Evolutionary conservation across 2,888 invertebrate species (phyloP), one percentile per base, ranked within the genome.

Genomic region (Dichetophora obliterata): DNA sequence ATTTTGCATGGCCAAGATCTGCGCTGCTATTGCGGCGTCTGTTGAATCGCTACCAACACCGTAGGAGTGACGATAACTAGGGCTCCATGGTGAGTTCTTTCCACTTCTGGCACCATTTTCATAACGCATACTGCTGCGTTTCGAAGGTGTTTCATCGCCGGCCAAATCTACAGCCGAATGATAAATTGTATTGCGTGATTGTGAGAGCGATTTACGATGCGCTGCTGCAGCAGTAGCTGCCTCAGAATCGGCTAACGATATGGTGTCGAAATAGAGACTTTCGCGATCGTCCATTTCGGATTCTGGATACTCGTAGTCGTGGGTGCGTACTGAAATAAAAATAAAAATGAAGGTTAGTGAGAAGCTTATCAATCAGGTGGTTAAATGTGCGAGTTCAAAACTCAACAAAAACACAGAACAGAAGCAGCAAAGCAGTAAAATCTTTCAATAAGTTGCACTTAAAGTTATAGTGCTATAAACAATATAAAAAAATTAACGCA

Each of bases 131-230:
- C 84, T 83, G 71, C 82, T 82, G 2, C 88, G 83, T 37, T 82
- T 84, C 19, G 82, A 79, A 0, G 84, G 84, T 8, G 85, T 82
- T 74, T 87, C 88, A 81, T 88, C 87, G 5, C 85, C 85, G 24
- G 86, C 87, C 77, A 92, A 84, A 86, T 92, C 92, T 61, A 91
- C 90, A 0, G 91, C 91, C 72, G 92, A 92, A 82, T 92, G 91
- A 83, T 92, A 92, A 59, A 92, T 90, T 19, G 92, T 92, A 84
- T 91, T 91, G 69, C 91, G 89, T 37, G 92, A 92, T 82, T 91
- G 89, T 78, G 91, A 91, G 71, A 92, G 80, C 31, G 89, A 89
- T 82, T 89, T 88, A n/a, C 89, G 87, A 81, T 89, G 89, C 6
- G 86, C 85, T 5, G 88, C 86, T 65, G 88, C 88, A 16, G 88